Percentiles rank a stretch among this genome's conserved stretches.
These are phyloP conservation scores for Falco novaeseelandiae DNA, from an alignment of 2,797 vertebrate genomes.

Conservation along the genomic window DNA sequence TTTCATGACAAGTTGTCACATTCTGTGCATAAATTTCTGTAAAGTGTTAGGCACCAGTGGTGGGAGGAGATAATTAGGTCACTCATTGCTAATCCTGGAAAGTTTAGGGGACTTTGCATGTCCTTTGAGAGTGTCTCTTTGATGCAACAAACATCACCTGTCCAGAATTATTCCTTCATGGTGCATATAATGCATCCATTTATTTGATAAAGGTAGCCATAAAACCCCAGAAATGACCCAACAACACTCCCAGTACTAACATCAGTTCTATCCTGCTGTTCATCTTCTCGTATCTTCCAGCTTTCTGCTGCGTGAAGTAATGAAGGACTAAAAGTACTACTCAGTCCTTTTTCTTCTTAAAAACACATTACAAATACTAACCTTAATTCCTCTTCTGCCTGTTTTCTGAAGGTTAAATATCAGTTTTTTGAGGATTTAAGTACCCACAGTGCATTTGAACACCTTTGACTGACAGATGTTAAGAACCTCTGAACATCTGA, in stretches of 20 bases:
- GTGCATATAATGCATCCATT: neutral
- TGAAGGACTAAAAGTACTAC: neutral
- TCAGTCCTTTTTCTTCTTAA: neutral
- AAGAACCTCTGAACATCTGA: neutral
- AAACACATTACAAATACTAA: constrained; percentile 42
- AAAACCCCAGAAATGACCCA: neutral
- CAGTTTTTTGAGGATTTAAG: neutral
- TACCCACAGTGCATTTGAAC: neutral
- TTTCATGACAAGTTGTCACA: constrained; percentile 63
- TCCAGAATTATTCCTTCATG: constrained; percentile 10
- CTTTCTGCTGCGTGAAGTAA: neutral
- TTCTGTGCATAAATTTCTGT: constrained; percentile 63
- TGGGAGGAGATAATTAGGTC: constrained; percentile 51
- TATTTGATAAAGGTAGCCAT: neutral
- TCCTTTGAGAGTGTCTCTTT: constrained; percentile 3
- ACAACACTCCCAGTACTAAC: neutral
- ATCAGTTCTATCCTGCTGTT: neutral
- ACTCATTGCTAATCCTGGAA: constrained; percentile 29
- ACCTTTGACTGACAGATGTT: neutral
- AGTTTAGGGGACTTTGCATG: constrained; percentile 32
- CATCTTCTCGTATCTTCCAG: neutral
- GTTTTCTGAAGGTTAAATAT: neutral
- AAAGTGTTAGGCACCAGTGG: constrained; percentile 37
- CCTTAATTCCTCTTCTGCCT: constrained; percentile 42
- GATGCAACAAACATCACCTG: constrained; percentile 4